Conservation (phyloP, 92 coral and sea anemone genomes). For the Pocillopora grandis region DNA sequence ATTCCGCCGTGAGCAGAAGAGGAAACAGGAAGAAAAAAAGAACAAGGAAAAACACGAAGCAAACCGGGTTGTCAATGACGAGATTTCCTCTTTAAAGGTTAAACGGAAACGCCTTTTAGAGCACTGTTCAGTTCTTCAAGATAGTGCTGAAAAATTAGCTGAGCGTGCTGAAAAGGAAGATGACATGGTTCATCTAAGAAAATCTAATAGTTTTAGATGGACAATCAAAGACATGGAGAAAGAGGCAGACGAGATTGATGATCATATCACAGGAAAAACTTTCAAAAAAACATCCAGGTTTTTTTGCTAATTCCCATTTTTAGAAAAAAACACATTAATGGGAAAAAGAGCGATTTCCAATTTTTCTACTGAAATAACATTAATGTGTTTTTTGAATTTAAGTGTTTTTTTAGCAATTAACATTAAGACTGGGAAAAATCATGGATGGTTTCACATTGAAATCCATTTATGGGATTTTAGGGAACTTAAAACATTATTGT, state of each 20-base stretch:
- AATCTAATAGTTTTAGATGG: conserved; percentile 69
- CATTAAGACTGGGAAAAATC: not conserved
- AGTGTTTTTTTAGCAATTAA: not conserved
- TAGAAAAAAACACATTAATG: conserved; percentile 10
- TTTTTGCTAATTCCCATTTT: conserved; percentile 3
- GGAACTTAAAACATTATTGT: conserved; percentile 6
- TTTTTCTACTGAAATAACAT: not conserved
- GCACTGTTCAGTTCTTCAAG: conserved; percentile 52
- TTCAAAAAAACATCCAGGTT: not conserved
- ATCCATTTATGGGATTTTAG: conserved; percentile 13
- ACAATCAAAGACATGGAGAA: conserved; percentile 66
- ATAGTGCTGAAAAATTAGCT: no score
- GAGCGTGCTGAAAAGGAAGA: conserved; percentile 70
- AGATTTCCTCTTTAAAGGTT: conserved; percentile 44
- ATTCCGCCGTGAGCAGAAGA: conserved; percentile 49
- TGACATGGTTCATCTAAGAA: conserved; percentile 63
- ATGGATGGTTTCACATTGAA: conserved; percentile 1
- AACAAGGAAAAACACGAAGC: conserved; percentile 44
- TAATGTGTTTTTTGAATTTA: not conserved
- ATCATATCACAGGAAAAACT: not conserved
- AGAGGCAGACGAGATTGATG: conserved; percentile 43
- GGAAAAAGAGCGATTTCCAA: not conserved
- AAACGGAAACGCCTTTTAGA: conserved; percentile 62
- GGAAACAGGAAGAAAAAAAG: conserved; percentile 59
- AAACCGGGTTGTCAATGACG: conserved; percentile 56